phyloP scores from a whole-genome alignment of 2,888 invertebrate species.

The Cryptus armator region DNA sequence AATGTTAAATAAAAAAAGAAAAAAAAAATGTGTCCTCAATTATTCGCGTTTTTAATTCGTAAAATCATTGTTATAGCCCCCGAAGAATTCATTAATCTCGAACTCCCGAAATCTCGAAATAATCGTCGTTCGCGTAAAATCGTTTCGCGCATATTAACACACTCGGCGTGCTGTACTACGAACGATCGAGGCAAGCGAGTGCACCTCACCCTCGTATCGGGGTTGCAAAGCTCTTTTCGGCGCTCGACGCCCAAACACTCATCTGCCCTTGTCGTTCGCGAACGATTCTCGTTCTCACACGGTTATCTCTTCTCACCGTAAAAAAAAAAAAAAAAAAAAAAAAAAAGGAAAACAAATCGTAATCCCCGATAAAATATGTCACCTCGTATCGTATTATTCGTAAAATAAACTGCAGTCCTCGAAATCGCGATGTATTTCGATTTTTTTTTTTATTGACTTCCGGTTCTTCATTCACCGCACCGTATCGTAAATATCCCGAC shows the following conservation, averaged over 20 bases:
- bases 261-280: background rate
- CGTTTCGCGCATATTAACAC: background rate
- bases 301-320: background rate
- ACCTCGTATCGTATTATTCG: background rate
- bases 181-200: conserved; percentile 4
- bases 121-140: background rate
- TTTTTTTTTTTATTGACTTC: no score
- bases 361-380: background rate
- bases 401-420: background rate
- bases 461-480: no score
- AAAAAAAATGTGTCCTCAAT: no score
- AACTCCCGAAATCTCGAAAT: background rate
- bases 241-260: background rate
- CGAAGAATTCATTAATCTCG: no score
- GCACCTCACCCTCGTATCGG: background rate
- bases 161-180: background rate
- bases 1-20: no score
- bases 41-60: no score
- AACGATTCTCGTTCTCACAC: background rate
- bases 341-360: no score
- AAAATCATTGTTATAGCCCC: no score
- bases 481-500: no score
- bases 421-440: no score
- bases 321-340: background rate
- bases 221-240: conserved; percentile 16